These are phyloP conservation scores for Lamellibrachia satsuma DNA, from an alignment of 2,888 invertebrate species.

Conservation along the genomic window DNA sequence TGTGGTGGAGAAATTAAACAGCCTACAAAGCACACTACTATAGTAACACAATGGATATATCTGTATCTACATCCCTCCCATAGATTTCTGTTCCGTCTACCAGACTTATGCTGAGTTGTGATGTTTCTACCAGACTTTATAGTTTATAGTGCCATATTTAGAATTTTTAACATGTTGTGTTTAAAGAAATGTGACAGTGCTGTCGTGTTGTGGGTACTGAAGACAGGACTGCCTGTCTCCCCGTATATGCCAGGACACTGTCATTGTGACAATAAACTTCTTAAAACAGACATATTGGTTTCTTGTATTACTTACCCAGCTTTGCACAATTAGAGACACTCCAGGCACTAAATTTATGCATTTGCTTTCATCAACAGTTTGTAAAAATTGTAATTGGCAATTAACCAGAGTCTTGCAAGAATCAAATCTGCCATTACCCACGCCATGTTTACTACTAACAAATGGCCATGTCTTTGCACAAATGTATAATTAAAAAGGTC, in stretches of 20 bases:
- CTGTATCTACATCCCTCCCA: neutral
- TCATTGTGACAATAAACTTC: slow-evolving; percentile 17
- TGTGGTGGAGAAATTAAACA: neutral
- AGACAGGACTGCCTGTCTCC: neutral
- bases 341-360: too few species aligned
- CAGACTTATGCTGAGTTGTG: neutral
- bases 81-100: neutral
- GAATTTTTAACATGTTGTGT: slow-evolving; percentile 17
- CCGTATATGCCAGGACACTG: neutral
- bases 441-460: too few species aligned
- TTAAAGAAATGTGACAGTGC: neutral
- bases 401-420: too few species aligned
- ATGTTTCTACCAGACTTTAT: neutral
- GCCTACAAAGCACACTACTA: neutral
- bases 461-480: too few species aligned
- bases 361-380: too few species aligned
- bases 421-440: too few species aligned
- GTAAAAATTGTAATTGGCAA: too few species aligned
- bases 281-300: neutral
- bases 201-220: neutral
- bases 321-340: neutral
- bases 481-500: too few species aligned
- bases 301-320: neutral
- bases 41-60: neutral
- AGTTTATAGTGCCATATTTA: neutral